phyloP scores from a whole-genome alignment of 2,797 vertebrate genomes.

The Crenuchus spilurus region DNA sequence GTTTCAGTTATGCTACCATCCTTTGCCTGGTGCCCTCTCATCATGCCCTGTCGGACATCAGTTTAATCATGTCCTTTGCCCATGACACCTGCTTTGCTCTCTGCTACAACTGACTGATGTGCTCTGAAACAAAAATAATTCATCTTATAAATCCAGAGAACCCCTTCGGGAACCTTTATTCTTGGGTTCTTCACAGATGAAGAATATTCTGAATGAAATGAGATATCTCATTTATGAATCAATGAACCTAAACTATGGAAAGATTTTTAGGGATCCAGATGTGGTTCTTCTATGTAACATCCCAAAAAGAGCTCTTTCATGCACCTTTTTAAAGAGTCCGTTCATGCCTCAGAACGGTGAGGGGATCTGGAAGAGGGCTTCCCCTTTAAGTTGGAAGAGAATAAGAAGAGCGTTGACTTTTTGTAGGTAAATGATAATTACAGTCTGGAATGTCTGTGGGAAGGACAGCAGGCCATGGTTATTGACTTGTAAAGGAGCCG shows the following conservation, averaged over 20 bases:
- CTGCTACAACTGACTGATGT: too few relatives aligned
- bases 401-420: constrained; percentile 23
- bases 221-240: not conserved
- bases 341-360: constrained; percentile 26
- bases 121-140: too few relatives aligned
- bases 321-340: constrained; percentile 11
- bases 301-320: not conserved
- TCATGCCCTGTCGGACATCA: too few relatives aligned
- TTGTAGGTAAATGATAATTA: constrained; percentile 58
- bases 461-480: constrained; percentile 73
- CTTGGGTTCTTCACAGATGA: too few relatives aligned
- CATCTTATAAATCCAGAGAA: too few relatives aligned
- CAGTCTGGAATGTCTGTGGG: constrained; percentile 72
- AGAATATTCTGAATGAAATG: too few relatives aligned
- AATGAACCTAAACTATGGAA: not conserved
- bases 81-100: too few relatives aligned
- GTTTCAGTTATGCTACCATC: too few relatives aligned
- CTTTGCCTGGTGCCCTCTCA: too few relatives aligned
- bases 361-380: constrained; percentile 4
- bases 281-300: not conserved
- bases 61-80: too few relatives aligned
- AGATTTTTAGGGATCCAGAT: not conserved
- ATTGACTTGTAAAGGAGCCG: constrained; percentile 80
- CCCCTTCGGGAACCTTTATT: too few relatives aligned
- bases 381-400: constrained; percentile 25